Conservation (phyloP, 2,113 vertebrate species). For the Psittacara wagleri region DNA sequence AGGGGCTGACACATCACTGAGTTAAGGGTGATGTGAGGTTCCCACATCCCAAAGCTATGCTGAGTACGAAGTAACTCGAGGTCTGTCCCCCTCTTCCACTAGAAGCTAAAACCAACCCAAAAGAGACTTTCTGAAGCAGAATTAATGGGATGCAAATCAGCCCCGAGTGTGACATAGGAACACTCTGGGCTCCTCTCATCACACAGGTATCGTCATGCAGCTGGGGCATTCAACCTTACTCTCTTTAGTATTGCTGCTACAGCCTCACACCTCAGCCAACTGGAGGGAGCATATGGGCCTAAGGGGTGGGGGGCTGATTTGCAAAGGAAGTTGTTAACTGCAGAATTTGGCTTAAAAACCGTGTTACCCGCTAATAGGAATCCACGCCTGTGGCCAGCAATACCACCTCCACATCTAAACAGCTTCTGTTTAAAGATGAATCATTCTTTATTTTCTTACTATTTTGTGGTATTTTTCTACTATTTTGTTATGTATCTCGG, state of each 20-base stretch:
- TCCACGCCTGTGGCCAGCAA: not conserved
- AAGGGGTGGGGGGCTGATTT: not conserved
- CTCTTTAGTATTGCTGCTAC: not conserved
- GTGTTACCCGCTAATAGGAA: not conserved
- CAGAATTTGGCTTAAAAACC: not conserved
- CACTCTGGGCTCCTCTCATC: not conserved
- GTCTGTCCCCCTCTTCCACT: not conserved
- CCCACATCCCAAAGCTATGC: not conserved
- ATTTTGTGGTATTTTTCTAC: not conserved
- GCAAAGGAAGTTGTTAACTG: not conserved
- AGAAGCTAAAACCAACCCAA: not conserved
- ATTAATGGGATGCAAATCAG: not conserved
- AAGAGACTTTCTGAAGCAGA: not conserved
- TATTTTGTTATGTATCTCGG: not conserved
- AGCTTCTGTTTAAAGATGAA: not conserved
- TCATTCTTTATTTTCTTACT: not conserved
- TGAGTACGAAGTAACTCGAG: not conserved
- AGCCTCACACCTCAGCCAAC: not conserved
- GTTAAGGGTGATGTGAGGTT: accelerated
- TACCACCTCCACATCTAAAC: not conserved
- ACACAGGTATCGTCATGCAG: not conserved
- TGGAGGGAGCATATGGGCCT: not conserved
- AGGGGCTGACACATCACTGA: not conserved
- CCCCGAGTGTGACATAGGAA: accelerated
- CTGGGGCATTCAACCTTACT: not conserved